Conservation (phyloP, 2,888 invertebrate genomes). For the Nesidiocoris tenuis region DNA sequence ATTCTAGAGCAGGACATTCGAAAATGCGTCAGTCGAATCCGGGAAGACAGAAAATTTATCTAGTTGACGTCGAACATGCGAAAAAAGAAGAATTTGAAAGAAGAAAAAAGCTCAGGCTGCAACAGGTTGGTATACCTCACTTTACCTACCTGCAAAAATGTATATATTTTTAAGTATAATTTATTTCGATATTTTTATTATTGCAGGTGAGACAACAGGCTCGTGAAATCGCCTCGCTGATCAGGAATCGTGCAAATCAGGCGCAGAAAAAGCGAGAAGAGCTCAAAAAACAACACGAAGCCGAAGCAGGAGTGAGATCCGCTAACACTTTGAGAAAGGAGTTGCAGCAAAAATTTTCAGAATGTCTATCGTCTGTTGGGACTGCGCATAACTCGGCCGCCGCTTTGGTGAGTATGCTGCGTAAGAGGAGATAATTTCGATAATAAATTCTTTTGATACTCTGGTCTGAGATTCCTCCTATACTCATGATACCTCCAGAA, state of each 20-base stretch:
- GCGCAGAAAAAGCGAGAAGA: conserved; percentile 58
- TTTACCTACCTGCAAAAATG: not conserved
- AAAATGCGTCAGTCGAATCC: no score
- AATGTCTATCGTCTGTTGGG: conserved; percentile 59
- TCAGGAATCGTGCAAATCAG: conserved; percentile 59
- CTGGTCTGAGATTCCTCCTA: no score
- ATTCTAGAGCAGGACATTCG: no score
- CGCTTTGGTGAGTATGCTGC: conserved; percentile 53
- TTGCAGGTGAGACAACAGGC: conserved; percentile 63
- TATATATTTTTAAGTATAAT: not conserved
- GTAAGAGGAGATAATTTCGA: no score
- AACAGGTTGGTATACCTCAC: conserved; percentile 64
- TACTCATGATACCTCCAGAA: no score
- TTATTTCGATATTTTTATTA: not conserved
- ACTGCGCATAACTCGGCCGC: conserved; percentile 57
- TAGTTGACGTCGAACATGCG: conserved; percentile 58
- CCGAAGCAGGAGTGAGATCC: conserved; percentile 54
- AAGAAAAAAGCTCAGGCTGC: conserved; percentile 61
- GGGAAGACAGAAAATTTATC: conserved; percentile 54
- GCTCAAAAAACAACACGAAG: conserved; percentile 58
- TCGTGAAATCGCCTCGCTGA: conserved; percentile 61
- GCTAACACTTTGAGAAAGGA: conserved; percentile 58
- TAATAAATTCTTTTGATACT: no score
- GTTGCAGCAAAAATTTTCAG: conserved; percentile 59
- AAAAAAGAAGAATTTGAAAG: conserved; percentile 62